Base-by-base conservation (phyloP, 2,113 vertebrate genomes). In the Petromus typicus region DNA sequence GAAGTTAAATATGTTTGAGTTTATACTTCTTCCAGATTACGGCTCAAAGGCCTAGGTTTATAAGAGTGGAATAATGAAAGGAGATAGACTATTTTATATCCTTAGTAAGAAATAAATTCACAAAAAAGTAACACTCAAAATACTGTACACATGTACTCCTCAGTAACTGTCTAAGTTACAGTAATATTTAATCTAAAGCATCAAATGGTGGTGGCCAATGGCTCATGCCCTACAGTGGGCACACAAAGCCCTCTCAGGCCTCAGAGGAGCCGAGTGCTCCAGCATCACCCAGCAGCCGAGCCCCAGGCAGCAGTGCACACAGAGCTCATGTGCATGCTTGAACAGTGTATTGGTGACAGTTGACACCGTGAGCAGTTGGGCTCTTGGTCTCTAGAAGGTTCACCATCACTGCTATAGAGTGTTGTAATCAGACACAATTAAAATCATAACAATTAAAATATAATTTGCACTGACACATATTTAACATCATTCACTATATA, bases 391-490 rank as follows among this genome's bases (percentile, higher is more conserved):
- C 23, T 37, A 45, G 5, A 25, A 45, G 23, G 40, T 73, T 45
- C 40, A 43, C 69, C 40, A 73, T 27, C 40, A 45, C 23, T 43
- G 12, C 40, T 43, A 71, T 25, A 86, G 37, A 5, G 2, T 82
- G 14, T 30, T 81, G 7, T 78, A 67, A 66, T 76, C 48, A 93
- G 17, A 82, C 63, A 69, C 56, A 64, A 73, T 95, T 95, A 40
- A 93, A 83, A 85, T 86, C 45, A 91, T 80, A 13, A 66, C 76
- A 73, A 88, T 94, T 85, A 45, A 37, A 94, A 92, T 76, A 69
- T 54, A 79, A 88, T 64, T 54, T 87, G 87, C 7, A 57, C 13
- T 45, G 48, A 85, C 40, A 84, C 2, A 89, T 73, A 90, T n/a
- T 86, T 91, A 86, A 91, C 4, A 82, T 61, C 13, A 89, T 40